Evolutionary conservation across 2,113 vertebrate species (phyloP).

Genomic region (Limnothrissa miodon): DNA sequence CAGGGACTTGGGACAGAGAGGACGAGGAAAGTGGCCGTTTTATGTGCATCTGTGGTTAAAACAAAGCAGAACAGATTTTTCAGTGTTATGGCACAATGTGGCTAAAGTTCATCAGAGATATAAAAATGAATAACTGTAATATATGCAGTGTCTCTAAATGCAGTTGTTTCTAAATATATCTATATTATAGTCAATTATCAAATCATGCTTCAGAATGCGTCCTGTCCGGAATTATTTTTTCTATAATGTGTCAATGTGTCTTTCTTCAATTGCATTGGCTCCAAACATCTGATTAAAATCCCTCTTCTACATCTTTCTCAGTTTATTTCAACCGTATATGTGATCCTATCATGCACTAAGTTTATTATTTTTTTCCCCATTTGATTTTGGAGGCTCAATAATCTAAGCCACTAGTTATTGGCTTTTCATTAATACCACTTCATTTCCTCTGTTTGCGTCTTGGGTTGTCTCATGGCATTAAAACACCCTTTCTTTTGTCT

Average conservation of each 20-base stretch:
- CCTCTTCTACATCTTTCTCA: not conserved
- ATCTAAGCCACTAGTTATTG: not conserved
- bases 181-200: no score
- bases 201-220: no score
- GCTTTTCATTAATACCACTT: not conserved
- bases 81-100: not conserved
- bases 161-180: not conserved
- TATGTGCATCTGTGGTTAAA: not conserved
- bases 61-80: not conserved
- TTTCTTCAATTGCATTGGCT: not conserved
- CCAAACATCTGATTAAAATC: not conserved
- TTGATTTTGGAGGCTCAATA: not conserved
- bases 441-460: not conserved
- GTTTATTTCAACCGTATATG: not conserved
- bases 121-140: not conserved
- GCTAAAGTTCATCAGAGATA: not conserved
- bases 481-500: not conserved
- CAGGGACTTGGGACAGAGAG: not conserved
- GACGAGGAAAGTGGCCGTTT: not conserved
- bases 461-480: not conserved
- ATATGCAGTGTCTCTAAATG: not conserved
- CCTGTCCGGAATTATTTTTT: no score
- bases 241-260: no score
- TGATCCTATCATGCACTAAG: not conserved
- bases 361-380: not conserved